Evolutionary conservation across 1,140 invertebrate genomes (phyloP), one percentile per base, ranked within the genome.

Genomic region (Drosophila pectinifera): DNA sequence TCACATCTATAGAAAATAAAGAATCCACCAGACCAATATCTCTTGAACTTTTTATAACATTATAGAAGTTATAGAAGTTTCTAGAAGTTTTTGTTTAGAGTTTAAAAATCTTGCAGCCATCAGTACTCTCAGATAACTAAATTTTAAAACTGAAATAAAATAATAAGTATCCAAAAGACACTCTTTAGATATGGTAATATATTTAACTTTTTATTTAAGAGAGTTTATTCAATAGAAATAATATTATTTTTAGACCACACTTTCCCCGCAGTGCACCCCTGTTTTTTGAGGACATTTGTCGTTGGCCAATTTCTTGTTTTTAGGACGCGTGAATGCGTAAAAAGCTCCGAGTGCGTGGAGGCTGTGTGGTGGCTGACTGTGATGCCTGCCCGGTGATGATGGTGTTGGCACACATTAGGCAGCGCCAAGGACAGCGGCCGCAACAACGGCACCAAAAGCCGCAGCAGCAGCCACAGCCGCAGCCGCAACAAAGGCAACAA

Each of bases 281-380:
- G 53, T 43, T 70, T 28, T 55, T 20, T 4, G 13, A 20, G 39
- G 20, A 24, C 67, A 73, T 58, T 62, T 73, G 43, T 41, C 42
- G 42, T 41, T 78, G 77, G 67, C 82, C 81, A 85, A 86, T 78
- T 70, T 78, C 62, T 76, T 75, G 48, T 39, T 57, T 62, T 63
- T 73, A 20, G 68, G 61, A 63, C 82, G 82, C 82, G 82, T 86
- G 78, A 86, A 85, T 88, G 82, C 82, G 82, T 85, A 88, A 88
- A 85, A 86, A 86, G 78, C 48, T 45, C 34, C 34, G 26, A 74
- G 46, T 48, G 42, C 62, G 51, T 62, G 61, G 56, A 14, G 65
- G 28, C 28, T 31, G 8, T 31, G 24, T 4, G 24, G 59, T 5
- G 26, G 45, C 36, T 4, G 41, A n/a, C 26, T 34, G 34, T 3